These are phyloP conservation scores for Dicyrtomina minuta DNA, from an alignment of 2,888 invertebrate species.

Conservation along the genomic window DNA sequence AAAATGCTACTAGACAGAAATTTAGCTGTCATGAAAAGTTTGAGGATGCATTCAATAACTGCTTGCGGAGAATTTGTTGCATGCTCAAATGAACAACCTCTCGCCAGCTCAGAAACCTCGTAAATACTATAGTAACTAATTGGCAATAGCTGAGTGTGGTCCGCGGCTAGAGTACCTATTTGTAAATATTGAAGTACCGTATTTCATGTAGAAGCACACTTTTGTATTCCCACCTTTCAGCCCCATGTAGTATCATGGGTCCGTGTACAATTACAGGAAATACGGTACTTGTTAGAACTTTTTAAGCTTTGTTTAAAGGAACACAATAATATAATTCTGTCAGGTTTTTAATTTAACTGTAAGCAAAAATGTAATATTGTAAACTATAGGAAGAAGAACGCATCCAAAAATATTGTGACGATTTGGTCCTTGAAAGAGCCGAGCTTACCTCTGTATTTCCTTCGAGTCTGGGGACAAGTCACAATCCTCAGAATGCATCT, in stretches of 20 bases:
- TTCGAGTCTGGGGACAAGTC: slow-evolving; percentile 50
- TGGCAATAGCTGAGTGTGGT: too few relatives aligned
- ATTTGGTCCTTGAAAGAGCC: slow-evolving; percentile 51
- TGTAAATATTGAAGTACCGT: slow-evolving; percentile 9
- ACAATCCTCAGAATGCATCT: slow-evolving; percentile 40
- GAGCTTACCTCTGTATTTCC: slow-evolving; percentile 46
- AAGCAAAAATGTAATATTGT: background rate
- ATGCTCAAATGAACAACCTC: slow-evolving; percentile 44
- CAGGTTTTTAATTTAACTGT: too few relatives aligned
- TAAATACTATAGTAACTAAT: background rate
- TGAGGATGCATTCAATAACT: slow-evolving; percentile 44
- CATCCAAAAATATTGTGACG: slow-evolving; percentile 48
- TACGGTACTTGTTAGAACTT: too few relatives aligned
- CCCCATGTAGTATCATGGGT: too few relatives aligned
- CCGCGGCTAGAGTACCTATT: too few relatives aligned
- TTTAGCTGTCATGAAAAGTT: slow-evolving; percentile 41
- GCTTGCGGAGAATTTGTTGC: slow-evolving; percentile 46
- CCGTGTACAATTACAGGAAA: too few relatives aligned
- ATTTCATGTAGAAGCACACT: too few relatives aligned
- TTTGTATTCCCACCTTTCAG: too few relatives aligned
- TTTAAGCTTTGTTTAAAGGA: too few relatives aligned
- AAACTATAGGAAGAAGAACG: slow-evolving; percentile 38
- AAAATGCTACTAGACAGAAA: slow-evolving; percentile 39
- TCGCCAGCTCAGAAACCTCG: background rate
- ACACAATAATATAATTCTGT: too few relatives aligned